Base-by-base conservation (phyloP, 30 jellyfish, hydroid and myxozoan species). In the Haliclystus octoradiatus region DNA sequence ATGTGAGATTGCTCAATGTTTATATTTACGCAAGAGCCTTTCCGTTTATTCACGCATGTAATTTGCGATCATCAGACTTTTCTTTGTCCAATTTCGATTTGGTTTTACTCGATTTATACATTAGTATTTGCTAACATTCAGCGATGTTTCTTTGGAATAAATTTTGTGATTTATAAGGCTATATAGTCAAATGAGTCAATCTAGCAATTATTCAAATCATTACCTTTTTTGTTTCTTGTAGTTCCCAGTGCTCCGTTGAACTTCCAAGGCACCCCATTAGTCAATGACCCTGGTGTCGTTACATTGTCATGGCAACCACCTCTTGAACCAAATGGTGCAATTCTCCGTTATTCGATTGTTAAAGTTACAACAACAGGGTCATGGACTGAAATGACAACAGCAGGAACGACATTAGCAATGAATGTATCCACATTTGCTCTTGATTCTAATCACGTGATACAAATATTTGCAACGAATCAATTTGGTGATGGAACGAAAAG, bases 261-360 rank as follows among this genome's bases (percentile, higher is more conserved):
- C 28, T 75, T 88, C 72, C 30, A 28, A 69, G 84, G 66, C 7
- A 31, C 28, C 14, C 57, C 57, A 9, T 19, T 40, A 19, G 19
- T 40, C 57, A 40, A 77, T 22, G 34, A 33, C 27, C 95, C 97
- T 27, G 82, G 82, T 27, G 65, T 70, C 3, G 69, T 81, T 25
- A 68, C 69, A 66, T 61, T 88, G 34, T 67, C 76, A 14, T 88
- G 97, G 97, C 71, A 88, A 12, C 71, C 67, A 28, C 93, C 97
- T 2, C 69, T 64, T 19, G 2, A 64, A 46, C 34, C 57, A 49
- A 28, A 75, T 27, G 91, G 89, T 5, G 19, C 66, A 7, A 34
- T 88, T 19, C 74, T 64, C 3, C 74, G 83, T 29, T 88, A 88
- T 67, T 68, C 73, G 69, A 65, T 88, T 22, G 32, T 23, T 31